These are phyloP conservation scores for Spheniscus mendiculus DNA, from an alignment of 2,113 vertebrate genomes.

Conservation along the genomic window DNA sequence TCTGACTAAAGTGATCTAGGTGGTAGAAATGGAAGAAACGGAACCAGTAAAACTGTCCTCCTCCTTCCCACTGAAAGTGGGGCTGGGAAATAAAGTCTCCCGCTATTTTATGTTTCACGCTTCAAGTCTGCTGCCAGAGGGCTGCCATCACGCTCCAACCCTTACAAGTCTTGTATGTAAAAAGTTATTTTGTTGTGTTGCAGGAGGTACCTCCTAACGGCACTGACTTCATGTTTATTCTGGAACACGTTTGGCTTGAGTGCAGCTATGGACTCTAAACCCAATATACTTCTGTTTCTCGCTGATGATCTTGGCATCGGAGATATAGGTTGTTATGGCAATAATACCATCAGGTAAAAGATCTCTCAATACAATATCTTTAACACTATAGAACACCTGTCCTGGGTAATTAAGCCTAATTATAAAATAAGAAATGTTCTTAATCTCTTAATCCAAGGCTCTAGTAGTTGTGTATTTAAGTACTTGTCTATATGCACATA, in stretches of 20 bases:
- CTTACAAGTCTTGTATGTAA: neutral
- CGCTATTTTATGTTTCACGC: neutral
- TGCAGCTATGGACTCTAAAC: conserved; percentile 28
- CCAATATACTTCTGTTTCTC: conserved; percentile 87
- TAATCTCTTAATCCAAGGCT: neutral
- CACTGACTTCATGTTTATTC: neutral
- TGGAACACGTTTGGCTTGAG: neutral
- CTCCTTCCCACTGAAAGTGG: neutral
- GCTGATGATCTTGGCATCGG: conserved; percentile 89
- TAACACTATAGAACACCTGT: neutral
- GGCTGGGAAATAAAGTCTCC: neutral
- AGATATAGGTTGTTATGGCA: conserved; percentile 88
- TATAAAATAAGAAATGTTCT: neutral
- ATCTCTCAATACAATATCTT: neutral
- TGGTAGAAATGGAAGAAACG: neutral
- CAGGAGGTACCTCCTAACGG: neutral
- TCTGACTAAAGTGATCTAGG: neutral
- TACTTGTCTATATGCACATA: neutral
- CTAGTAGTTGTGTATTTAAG: neutral
- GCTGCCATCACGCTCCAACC: neutral
- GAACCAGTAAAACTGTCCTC: neutral
- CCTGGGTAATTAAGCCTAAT: neutral
- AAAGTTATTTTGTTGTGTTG: neutral
- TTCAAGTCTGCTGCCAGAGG: neutral
- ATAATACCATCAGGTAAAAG: conserved; percentile 80